These are phyloP conservation scores for Manis javanica DNA, from an alignment of 2,797 vertebrate genomes.

Conservation along the genomic window DNA sequence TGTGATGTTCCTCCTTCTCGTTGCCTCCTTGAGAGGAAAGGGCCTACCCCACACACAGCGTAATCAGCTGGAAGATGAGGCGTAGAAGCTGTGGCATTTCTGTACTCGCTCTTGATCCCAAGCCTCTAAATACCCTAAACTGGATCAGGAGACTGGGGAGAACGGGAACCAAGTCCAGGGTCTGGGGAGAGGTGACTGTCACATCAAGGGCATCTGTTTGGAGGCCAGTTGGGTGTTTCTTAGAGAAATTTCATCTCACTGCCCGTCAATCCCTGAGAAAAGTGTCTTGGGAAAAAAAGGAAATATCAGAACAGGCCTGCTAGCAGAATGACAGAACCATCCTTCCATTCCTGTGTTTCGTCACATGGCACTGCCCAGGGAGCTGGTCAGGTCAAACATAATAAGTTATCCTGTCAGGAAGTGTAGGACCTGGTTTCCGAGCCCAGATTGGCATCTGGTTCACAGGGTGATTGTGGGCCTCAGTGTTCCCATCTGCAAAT, in stretches of 20 bases:
- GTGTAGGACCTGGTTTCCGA: neutral
- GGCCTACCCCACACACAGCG: fast-evolving
- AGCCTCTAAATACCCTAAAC: neutral
- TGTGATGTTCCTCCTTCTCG: fast-evolving
- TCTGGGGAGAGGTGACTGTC: neutral
- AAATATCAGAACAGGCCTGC: neutral
- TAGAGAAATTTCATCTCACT: neutral
- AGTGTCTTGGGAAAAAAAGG: neutral
- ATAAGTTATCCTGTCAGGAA: neutral
- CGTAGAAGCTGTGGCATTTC: fast-evolving
- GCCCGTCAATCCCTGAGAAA: neutral
- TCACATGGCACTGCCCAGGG: fast-evolving
- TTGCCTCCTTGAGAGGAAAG: neutral
- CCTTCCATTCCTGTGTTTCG: neutral
- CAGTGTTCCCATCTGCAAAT: fast-evolving
- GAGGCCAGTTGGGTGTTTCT: neutral
- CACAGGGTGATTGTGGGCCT: fast-evolving
- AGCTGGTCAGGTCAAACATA: neutral
- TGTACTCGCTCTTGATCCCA: neutral
- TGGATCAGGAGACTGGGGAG: neutral
- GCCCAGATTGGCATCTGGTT: neutral
- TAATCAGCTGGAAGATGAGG: no score
- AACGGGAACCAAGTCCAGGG: neutral
- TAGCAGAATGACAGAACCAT: neutral
- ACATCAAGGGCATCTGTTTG: fast-evolving